Conservation (phyloP, 2,888 invertebrate species). For the Allacma fusca region DNA sequence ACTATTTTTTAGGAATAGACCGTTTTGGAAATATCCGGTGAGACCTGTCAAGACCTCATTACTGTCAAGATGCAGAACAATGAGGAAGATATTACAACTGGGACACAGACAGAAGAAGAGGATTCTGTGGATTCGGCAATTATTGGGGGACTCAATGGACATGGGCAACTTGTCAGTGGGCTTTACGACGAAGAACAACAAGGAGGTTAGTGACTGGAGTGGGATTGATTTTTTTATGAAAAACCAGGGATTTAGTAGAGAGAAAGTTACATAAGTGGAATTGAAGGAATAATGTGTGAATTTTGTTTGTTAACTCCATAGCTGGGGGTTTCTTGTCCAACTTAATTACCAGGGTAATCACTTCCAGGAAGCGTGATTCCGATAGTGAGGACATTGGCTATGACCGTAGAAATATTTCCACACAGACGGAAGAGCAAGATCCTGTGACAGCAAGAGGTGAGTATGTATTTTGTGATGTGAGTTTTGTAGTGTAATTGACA, state of each 20-base stretch:
- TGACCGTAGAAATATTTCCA: constrained; percentile 37
- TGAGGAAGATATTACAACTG: constrained; percentile 35
- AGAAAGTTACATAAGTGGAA: too few species aligned
- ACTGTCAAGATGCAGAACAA: constrained; percentile 10
- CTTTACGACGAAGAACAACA: constrained; percentile 10
- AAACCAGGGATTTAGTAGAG: too few species aligned
- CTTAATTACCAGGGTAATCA: constrained; percentile 21
- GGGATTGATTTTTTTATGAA: too few species aligned
- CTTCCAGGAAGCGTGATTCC: background rate
- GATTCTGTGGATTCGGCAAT: constrained; percentile 48
- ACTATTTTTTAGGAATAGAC: too few species aligned
- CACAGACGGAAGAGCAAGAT: constrained; percentile 56
- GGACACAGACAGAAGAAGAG: constrained; percentile 53
- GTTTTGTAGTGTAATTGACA: too few species aligned
- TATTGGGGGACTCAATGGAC: constrained; percentile 22
- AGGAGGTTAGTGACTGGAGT: background rate
- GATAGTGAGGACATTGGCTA: background rate
- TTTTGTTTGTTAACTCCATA: background rate
- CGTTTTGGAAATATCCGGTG: too few species aligned
- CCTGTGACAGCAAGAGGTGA: constrained; percentile 54
- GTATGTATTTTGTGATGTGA: too few species aligned
- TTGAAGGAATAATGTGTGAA: background rate
- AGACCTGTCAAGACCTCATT: too few species aligned
- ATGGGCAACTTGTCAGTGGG: constrained; percentile 8
- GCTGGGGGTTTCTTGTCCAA: constrained; percentile 38